Conservation (phyloP, 2,113 vertebrate species). For the Phocoena phocoena region DNA sequence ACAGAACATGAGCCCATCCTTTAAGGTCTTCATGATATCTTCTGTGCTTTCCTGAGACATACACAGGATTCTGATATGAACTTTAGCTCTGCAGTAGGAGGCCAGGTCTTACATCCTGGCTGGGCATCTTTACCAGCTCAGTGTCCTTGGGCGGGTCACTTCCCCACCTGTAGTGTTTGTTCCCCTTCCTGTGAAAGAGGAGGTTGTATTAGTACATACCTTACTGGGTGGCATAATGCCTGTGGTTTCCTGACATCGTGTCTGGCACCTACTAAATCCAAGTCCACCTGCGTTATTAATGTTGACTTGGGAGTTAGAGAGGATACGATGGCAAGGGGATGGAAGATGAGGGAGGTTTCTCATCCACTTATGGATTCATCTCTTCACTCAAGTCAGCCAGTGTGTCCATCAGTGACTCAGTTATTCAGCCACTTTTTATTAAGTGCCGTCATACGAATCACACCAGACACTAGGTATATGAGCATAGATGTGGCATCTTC, state of each 20-base stretch:
- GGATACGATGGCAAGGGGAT: no score
- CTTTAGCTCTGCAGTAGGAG: no score
- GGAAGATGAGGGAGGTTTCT: neutral
- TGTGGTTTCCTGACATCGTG: neutral
- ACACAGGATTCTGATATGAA: accelerated
- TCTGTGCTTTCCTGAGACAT: neutral
- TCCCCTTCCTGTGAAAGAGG: neutral
- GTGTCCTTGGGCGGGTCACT: neutral
- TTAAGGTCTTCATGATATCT: neutral
- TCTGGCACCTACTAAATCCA: neutral
- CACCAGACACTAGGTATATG: accelerated
- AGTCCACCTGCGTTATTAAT: neutral
- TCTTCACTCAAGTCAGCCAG: neutral
- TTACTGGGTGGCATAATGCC: neutral
- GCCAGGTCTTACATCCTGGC: neutral
- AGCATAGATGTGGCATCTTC: accelerated
- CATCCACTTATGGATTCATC: neutral
- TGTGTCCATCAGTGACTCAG: no score
- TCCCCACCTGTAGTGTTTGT: neutral
- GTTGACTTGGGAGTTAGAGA: neutral
- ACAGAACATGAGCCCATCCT: neutral
- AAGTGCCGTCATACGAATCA: neutral
- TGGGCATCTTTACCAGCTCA: neutral
- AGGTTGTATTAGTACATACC: accelerated
- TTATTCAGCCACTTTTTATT: neutral